phyloP scores from a whole-genome alignment of 2,113 vertebrate genomes.

The Canis aureus region DNA sequence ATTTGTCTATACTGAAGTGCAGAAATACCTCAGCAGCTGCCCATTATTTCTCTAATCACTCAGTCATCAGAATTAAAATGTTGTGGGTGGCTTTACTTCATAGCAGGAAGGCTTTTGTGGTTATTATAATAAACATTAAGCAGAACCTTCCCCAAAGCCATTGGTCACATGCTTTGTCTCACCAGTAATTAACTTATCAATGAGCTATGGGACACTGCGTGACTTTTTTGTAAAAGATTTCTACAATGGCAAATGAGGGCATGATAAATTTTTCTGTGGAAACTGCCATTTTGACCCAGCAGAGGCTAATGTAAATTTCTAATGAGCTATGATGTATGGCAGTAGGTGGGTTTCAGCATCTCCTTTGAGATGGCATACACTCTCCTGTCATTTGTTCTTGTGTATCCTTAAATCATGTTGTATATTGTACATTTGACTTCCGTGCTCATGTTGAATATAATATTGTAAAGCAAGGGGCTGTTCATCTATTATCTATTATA shows the following conservation, averaged over 20 bases:
- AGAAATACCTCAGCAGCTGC: slow-evolving; percentile 16
- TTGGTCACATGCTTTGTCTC: slow-evolving; percentile 47
- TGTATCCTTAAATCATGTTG: not conserved
- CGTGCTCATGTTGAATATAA: not conserved
- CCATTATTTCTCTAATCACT: slow-evolving; percentile 23
- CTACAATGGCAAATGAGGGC: slow-evolving; percentile 51
- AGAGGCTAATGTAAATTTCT: slow-evolving; percentile 60
- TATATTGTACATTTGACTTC: not conserved
- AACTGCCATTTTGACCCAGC: slow-evolving; percentile 64
- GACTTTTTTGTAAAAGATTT: slow-evolving; percentile 70
- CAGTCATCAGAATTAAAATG: slow-evolving; percentile 56
- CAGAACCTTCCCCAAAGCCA: slow-evolving; percentile 45
- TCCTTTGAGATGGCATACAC: not conserved
- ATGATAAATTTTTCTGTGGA: slow-evolving; percentile 60
- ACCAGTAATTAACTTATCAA: slow-evolving; percentile 72
- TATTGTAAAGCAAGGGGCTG: not conserved
- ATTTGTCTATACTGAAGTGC: not conserved
- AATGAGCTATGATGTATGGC: slow-evolving; percentile 3
- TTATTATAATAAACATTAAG: slow-evolving; percentile 56
- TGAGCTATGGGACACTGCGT: slow-evolving; percentile 55
- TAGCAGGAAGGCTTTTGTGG: slow-evolving; percentile 51
- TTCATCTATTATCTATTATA: not conserved
- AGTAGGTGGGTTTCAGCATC: not conserved
- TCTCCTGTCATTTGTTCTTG: not conserved
- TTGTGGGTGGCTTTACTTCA: slow-evolving; percentile 55